phyloP scores from a whole-genome alignment of 2,113 vertebrate genomes.

The Microcebus murinus region DNA sequence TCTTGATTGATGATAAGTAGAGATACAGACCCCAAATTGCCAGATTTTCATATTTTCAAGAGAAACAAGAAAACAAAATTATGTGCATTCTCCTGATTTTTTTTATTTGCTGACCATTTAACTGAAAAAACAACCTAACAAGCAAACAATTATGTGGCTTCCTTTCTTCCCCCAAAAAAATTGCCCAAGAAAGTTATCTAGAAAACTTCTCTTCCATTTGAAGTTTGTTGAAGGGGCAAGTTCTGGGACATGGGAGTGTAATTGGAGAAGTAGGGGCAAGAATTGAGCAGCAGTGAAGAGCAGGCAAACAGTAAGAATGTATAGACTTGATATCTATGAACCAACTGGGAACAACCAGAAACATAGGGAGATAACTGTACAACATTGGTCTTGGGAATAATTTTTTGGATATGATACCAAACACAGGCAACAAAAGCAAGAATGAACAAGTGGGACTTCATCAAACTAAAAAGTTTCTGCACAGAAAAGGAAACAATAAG shows the following conservation, averaged over 20 bases:
- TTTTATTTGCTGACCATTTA: not conserved
- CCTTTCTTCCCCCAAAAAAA: not conserved
- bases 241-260: not conserved
- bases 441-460: too few species aligned
- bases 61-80: slow-evolving; percentile 1
- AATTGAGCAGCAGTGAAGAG: not conserved
- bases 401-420: too few species aligned
- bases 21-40: not conserved
- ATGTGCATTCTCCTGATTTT: not conserved
- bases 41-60: not conserved
- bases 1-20: not conserved
- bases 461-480: too few species aligned
- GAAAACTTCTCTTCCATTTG: not conserved
- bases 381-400: not conserved
- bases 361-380: not conserved
- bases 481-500: too few species aligned
- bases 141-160: not conserved
- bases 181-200: not conserved
- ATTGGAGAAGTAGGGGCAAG: not conserved
- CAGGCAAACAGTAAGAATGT: not conserved
- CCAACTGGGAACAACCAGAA: not conserved
- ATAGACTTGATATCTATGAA: not conserved
- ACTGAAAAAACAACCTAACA: not conserved
- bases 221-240: not conserved
- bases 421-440: too few species aligned